These are phyloP conservation scores for Sinocyclocheilus maitianheensis DNA, from an alignment of 2,113 vertebrate genomes.

Conservation along the genomic window DNA sequence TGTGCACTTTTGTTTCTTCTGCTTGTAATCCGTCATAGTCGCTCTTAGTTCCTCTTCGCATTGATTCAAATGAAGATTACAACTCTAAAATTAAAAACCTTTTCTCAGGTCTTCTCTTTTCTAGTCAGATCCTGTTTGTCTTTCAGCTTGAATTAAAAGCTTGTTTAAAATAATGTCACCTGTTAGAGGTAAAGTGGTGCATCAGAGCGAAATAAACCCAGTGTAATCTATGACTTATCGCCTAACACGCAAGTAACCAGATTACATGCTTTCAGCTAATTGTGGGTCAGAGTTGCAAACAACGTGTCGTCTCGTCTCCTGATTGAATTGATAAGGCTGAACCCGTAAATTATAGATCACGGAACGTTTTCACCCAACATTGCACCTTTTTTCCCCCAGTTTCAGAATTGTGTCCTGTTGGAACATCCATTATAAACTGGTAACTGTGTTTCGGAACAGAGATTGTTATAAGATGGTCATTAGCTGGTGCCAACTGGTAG, in stretches of 20 bases:
- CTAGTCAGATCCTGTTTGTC: neutral
- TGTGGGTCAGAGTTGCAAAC: conserved; percentile 19
- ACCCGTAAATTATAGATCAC: conserved; percentile 8
- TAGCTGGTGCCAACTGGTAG: neutral
- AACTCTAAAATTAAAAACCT: neutral
- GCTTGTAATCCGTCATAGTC: neutral
- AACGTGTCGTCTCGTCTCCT: conserved; percentile 9
- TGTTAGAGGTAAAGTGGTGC: neutral
- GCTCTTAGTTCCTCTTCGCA: neutral
- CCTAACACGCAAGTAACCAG: conserved; percentile 2
- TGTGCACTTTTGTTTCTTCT: conserved; percentile 15
- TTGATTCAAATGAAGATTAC: conserved; percentile 16
- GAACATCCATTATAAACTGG: neutral
- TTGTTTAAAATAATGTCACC: neutral
- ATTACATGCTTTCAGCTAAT: conserved; percentile 44
- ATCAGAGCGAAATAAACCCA: neutral
- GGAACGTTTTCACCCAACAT: neutral
- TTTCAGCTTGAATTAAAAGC: neutral
- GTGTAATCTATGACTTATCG: neutral
- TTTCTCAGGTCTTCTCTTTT: neutral
- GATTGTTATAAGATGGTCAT: neutral
- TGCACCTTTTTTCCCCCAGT: neutral
- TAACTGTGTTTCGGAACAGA: neutral
- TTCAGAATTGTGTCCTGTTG: neutral
- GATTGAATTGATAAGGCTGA: conserved; percentile 8